Evolutionary conservation across 2,888 invertebrate species (phyloP).

Genomic region (Beris chalybata): DNA sequence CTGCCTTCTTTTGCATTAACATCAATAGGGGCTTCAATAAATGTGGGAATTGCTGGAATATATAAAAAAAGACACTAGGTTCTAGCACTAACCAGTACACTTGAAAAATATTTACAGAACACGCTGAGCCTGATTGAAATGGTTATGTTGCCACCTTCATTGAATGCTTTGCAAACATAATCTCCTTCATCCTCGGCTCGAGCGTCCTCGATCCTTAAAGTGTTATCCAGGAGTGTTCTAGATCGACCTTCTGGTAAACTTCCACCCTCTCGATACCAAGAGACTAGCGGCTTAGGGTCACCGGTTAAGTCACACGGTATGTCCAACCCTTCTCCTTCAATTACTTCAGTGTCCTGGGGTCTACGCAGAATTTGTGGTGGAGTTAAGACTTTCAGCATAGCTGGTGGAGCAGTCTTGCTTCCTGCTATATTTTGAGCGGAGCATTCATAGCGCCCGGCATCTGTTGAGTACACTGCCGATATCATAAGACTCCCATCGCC

Average conservation of each 20-base stretch:
- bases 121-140: constrained; percentile 43
- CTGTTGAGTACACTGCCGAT: constrained; percentile 44
- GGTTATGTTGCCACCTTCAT: constrained; percentile 46
- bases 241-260: constrained; percentile 45
- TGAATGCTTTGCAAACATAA: constrained; percentile 44
- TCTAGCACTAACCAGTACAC: neutral
- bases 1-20: constrained; percentile 43
- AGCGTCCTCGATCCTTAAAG: constrained; percentile 45
- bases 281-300: constrained; percentile 41
- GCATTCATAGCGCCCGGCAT: constrained; percentile 46
- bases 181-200: constrained; percentile 45
- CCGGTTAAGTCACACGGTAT: constrained; percentile 45
- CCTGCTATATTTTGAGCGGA: constrained; percentile 47
- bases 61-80: no score
- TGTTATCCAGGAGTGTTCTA: constrained; percentile 44
- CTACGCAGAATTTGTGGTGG: constrained; percentile 44
- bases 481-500: constrained; percentile 45
- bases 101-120: constrained; percentile 41
- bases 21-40: constrained; percentile 45
- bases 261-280: constrained; percentile 44
- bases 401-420: constrained; percentile 43
- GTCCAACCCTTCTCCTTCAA: constrained; percentile 45
- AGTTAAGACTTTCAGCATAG: constrained; percentile 43
- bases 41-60: constrained; percentile 43
- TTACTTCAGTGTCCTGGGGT: constrained; percentile 45